Evolutionary conservation across 2,888 invertebrate species (phyloP), one percentile per base, ranked within the genome.

Genomic region (Melanostoma mellinum): DNA sequence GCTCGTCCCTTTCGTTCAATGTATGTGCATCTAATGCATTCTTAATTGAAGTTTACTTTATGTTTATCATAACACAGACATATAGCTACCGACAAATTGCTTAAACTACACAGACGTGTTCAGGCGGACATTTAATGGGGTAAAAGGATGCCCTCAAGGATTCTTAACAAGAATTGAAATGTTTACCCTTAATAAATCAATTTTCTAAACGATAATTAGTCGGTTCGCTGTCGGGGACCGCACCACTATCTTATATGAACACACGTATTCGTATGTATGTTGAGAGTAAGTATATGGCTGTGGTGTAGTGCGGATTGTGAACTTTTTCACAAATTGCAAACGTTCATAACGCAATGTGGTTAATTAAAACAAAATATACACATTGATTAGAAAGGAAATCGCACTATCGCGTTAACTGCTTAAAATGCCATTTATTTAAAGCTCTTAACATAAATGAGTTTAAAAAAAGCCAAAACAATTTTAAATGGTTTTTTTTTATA

Each of bases 141-240:
- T 8, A 52, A 67, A 36, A 61, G 55, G 76, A 61, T 71, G 55
- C 76, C 71, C 65, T 61, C 6, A 61, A 67, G 71, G 67, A 53
- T 48, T 72, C 76, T 67, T 55, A 48, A 67, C 46, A 58, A 20
- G 30, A 67, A 61, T 42, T 36, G 67, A 76, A 76, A 38, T 76
- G 76, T 76, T 72, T 81, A 76, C 76, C 67, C 50, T 63, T 73
- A 77, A 73, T 77, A 73, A 82, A 81, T 81, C 81, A 81, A 76
- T 81, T 81, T 81, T 72, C 72, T 61, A 76, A 67, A 55, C 58
- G 72, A 73, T 82, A 82, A 82, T 82, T 82, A 82, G 72, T 68
- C 67, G 38, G 20, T 53, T 42, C 61, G 53, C 44, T 65, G 46
- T 33, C 50, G 50, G 48, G 30, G 6, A 50, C 48, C 32, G 30